Conservation (phyloP, 2,888 invertebrate genomes). For the Andrena haemorrhoa region DNA sequence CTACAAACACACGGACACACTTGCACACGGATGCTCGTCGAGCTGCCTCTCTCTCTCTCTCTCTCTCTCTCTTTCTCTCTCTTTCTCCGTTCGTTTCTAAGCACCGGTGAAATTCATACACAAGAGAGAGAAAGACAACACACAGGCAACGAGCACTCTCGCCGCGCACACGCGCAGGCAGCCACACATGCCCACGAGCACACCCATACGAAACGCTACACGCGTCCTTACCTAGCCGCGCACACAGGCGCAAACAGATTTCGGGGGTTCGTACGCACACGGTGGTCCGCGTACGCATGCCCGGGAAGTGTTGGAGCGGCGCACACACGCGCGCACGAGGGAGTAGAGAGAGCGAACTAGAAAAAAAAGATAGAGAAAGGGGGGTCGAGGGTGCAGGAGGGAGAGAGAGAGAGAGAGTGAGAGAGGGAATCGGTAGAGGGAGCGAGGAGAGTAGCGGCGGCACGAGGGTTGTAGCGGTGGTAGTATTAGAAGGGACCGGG, state of each 20-base stretch:
- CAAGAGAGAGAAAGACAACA: conserved; percentile 46
- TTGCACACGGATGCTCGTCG: conserved; percentile 41
- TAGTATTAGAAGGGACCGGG: conserved; percentile 58
- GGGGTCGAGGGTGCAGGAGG: conserved; percentile 24
- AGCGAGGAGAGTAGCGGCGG: conserved; percentile 32
- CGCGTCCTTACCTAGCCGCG: conserved; percentile 50
- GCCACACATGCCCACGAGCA: conserved; percentile 32
- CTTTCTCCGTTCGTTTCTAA: conserved; percentile 64
- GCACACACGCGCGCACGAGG: conserved; percentile 47
- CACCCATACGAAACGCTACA: conserved; percentile 31
- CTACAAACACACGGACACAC: conserved; percentile 62
- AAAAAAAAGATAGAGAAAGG: conserved; percentile 41
- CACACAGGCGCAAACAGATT: conserved; percentile 25
- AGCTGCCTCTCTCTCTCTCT: conserved; percentile 27
- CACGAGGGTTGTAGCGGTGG: conserved; percentile 54
- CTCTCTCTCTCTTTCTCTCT: conserved; percentile 49
- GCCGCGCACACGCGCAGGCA: conserved; percentile 25
- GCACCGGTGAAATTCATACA: conserved; percentile 66
- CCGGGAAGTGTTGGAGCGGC: background rate
- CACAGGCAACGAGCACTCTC: background rate
- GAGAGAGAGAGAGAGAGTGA: conserved; percentile 22
- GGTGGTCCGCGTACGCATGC: background rate
- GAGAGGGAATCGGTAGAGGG: conserved; percentile 35
- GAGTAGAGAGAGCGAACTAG: conserved; percentile 55
- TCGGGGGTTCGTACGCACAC: conserved; percentile 31